Evolutionary conservation across 2,888 invertebrate genomes (phyloP).

Genomic region (Ennomos erosarius): DNA sequence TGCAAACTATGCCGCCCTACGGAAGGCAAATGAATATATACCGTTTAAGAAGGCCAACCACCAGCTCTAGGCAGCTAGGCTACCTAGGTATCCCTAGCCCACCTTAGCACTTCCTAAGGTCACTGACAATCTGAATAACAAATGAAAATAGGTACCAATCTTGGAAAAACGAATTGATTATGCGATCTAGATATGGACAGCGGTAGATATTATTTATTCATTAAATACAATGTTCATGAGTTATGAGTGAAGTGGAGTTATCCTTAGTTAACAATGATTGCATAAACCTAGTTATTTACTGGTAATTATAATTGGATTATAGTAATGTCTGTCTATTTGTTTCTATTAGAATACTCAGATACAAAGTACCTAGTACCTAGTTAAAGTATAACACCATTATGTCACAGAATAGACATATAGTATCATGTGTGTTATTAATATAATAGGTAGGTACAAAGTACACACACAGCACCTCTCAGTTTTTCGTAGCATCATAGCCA

Average conservation of each 20-base stretch:
- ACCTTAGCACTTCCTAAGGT: constrained; percentile 68
- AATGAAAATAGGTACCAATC: constrained; percentile 70
- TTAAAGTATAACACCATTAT: too few relatives aligned
- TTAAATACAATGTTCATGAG: constrained; percentile 17
- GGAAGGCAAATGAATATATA: constrained; percentile 72
- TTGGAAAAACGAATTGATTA: constrained; percentile 58
- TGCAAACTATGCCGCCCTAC: constrained; percentile 73
- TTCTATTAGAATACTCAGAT: too few relatives aligned
- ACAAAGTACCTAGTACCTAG: too few relatives aligned
- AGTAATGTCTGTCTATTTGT: not conserved
- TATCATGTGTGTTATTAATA: too few relatives aligned
- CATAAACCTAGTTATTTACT: not conserved
- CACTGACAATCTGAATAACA: constrained; percentile 67
- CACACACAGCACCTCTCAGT: too few relatives aligned
- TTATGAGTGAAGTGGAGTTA: constrained; percentile 5
- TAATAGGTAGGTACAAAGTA: too few relatives aligned
- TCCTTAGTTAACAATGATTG: not conserved
- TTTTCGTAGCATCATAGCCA: too few relatives aligned
- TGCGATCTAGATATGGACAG: constrained; percentile 55
- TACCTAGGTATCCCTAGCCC: constrained; percentile 48
- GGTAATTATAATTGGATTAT: not conserved
- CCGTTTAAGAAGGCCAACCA: constrained; percentile 67
- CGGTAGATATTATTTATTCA: constrained; percentile 55
- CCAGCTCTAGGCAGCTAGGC: constrained; percentile 7
- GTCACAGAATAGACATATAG: too few relatives aligned